Evolutionary conservation across 1,140 invertebrate genomes (phyloP), one percentile per base, ranked within the genome.

Genomic region (Saxidomus purpurata): DNA sequence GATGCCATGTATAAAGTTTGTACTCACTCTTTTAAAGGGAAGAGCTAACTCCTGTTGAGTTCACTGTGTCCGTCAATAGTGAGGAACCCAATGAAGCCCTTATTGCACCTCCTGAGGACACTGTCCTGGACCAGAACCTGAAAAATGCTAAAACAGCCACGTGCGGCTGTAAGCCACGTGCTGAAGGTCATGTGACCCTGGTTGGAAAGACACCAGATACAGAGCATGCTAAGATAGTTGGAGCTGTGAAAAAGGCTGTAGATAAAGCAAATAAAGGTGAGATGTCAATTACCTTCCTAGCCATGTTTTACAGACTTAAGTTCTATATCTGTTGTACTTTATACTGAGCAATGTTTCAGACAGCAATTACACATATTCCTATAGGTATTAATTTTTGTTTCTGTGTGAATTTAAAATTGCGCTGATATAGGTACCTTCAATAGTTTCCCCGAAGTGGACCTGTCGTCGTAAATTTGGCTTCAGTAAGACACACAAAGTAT

Each of bases 141-240:
- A 49, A 8, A 22, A 17, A 59, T 15, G 79, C 87, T 11, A 38
- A 61, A 22, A 89, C 87, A 25, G 36, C 67, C 22, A 89, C 67
- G 11, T 89, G 87, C 34, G 80, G 81, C 19, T 89, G 87, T 77
- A 61, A 34, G 34, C 87, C 87, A 38, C 61, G 69, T 36, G 87
- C 80, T 22, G 19, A 84, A 43, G 87, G 87, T 17, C 80, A 89
- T 52, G 77, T 89, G 28, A 84, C 52, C 8, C 38, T 89, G 22
- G 49, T 36, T 31, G 87, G 87, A 17, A 77, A 76, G 28, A 83
- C 80, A 19, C 11, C 43, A 28, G 67, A 69, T n/a, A 77, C 67
- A 3, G 80, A 76, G 15, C 11, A 49, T 19, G n/a, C 52, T 0
- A 74, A 55, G 36, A 84, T 89, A 36, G n/a, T 38, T 28, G 34